Percentiles rank a stretch among this genome's conserved stretches.
phyloP scores from a whole-genome alignment of 2,113 vertebrate species.

The Miniopterus natalensis region DNA sequence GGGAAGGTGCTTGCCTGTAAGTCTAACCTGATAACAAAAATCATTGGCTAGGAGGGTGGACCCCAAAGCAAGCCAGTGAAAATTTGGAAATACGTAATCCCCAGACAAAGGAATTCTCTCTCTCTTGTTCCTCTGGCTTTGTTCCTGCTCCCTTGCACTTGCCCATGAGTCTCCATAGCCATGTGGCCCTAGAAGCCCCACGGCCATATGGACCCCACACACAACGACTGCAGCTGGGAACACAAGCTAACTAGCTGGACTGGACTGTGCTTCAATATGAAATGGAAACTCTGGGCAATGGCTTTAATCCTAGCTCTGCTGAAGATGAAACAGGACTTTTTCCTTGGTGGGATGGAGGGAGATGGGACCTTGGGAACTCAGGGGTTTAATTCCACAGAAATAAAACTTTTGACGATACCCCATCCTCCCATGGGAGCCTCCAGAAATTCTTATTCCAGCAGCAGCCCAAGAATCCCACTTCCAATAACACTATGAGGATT shows the following conservation, averaged over 20 bases:
- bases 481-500: neutral
- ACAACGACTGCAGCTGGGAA: neutral
- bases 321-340: neutral
- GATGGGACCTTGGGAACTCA: neutral
- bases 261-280: neutral
- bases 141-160: neutral
- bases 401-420: neutral
- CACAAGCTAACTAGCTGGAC: neutral
- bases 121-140: neutral
- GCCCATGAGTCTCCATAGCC: neutral
- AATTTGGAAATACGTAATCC: neutral
- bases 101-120: neutral
- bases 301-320: neutral
- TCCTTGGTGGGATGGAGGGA: neutral
- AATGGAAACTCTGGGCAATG: neutral
- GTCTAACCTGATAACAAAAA: neutral
- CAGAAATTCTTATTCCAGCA: neutral
- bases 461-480: neutral
- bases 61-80: neutral
- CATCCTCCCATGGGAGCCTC: neutral
- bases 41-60: neutral
- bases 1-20: neutral
- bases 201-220: neutral
- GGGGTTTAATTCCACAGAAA: neutral
- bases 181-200: neutral